phyloP scores from a whole-genome alignment of 2,888 invertebrate genomes.

The Mylabris sibirica region DNA sequence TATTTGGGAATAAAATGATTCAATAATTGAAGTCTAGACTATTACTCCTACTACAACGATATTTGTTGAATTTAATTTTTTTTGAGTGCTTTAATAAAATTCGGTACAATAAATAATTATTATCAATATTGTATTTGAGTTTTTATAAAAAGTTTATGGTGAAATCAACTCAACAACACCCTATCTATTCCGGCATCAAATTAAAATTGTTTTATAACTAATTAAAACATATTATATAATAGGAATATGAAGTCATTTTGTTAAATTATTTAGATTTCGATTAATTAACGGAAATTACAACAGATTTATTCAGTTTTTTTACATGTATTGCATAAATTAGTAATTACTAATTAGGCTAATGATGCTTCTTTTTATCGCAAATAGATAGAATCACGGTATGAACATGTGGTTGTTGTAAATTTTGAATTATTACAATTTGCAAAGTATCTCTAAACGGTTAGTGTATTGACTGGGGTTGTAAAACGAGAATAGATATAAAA shows the following conservation, averaged over 20 bases:
- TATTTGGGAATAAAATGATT: background rate
- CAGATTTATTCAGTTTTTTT: background rate
- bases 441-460: no score
- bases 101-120: background rate
- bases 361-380: constrained; percentile 19
- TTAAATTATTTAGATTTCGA: background rate
- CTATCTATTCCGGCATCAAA: constrained; percentile 7
- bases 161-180: constrained; percentile 5
- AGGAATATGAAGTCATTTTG: background rate
- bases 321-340: background rate
- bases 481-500: no score
- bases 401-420: constrained; percentile 17
- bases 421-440: background rate
- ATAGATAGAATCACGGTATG: constrained; percentile 27
- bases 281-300: background rate
- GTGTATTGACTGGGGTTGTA: no score
- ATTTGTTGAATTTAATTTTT: background rate
- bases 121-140: background rate
- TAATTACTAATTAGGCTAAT: background rate
- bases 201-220: background rate
- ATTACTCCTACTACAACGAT: background rate
- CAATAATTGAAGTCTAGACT: background rate
- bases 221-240: background rate
- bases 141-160: constrained; percentile 1
- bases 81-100: background rate